Evolutionary conservation across 2,797 vertebrate species (phyloP).

Genomic region (Epinephelus malabaricus): DNA sequence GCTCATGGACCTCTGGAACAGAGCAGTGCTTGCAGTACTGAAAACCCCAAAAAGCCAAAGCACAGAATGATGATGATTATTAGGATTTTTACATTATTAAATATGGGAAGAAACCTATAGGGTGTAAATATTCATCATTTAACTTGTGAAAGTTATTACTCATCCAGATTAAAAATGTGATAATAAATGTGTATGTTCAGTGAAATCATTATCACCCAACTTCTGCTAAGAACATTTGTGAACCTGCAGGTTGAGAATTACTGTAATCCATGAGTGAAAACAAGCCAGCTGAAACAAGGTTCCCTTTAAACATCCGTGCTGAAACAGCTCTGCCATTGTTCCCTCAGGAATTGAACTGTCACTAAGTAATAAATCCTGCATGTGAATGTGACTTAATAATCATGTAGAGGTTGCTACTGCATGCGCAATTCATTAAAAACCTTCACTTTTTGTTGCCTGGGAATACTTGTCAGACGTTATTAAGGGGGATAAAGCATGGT

Average conservation of each 20-base stretch:
- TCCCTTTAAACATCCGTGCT: slow-evolving; percentile 35
- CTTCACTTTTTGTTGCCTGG: slow-evolving; percentile 65
- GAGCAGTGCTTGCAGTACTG: slow-evolving; percentile 8
- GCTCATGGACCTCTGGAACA: neutral
- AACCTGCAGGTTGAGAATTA: slow-evolving; percentile 12
- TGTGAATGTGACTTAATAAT: slow-evolving; percentile 70
- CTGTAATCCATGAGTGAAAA: slow-evolving; percentile 34
- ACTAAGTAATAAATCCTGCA: slow-evolving; percentile 54
- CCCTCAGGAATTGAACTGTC: slow-evolving; percentile 48
- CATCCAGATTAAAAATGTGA: slow-evolving; percentile 17
- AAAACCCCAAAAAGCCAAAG: neutral
- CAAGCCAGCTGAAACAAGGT: slow-evolving; percentile 21
- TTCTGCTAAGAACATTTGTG: neutral
- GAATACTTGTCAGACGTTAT: slow-evolving; percentile 77
- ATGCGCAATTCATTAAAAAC: slow-evolving; percentile 71
- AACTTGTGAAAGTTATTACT: slow-evolving; percentile 27
- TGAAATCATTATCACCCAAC: slow-evolving; percentile 26
- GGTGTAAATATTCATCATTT: slow-evolving; percentile 29
- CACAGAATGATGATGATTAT: slow-evolving; percentile 15
- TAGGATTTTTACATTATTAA: slow-evolving; percentile 34
- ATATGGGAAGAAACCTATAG: slow-evolving; percentile 16
- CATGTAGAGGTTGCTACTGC: slow-evolving; percentile 46
- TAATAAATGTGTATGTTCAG: slow-evolving; percentile 29
- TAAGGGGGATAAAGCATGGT: slow-evolving; percentile 58
- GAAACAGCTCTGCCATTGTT: slow-evolving; percentile 43